Percentiles rank a stretch among this genome's conserved stretches.
Conservation (phyloP, 2,113 vertebrate genomes). For the Aspiorhynchus laticeps region DNA sequence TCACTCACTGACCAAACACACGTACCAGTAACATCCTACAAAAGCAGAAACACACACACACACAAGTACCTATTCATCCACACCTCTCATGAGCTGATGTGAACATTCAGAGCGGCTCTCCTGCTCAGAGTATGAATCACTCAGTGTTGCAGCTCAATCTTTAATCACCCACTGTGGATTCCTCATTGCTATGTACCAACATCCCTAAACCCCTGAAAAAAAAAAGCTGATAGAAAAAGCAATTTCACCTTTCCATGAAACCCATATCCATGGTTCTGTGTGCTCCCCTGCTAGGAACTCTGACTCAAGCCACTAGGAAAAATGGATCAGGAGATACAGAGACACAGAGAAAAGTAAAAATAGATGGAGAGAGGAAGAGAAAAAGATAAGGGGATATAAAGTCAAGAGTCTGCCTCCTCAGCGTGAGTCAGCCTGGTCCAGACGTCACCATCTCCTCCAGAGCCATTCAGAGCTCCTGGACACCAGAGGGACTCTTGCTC, state of each 20-base stretch:
- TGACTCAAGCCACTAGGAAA: background rate
- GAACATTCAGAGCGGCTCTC: conserved; percentile 7
- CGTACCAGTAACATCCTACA: conserved; percentile 10
- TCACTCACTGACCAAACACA: conserved; percentile 27
- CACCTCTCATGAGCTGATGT: conserved; percentile 32
- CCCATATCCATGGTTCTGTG: background rate
- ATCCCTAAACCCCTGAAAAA: conserved; percentile 7
- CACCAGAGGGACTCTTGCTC: background rate
- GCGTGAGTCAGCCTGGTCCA: conserved; percentile 49
- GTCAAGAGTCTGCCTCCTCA: conserved; percentile 45
- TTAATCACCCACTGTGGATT: conserved; percentile 19
- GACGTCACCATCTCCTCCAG: conserved; percentile 55
- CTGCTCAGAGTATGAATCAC: conserved; percentile 25
- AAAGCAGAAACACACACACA: conserved; percentile 7
- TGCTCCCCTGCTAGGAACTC: conserved; percentile 14
- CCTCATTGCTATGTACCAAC: background rate
- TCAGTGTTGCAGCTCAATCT: conserved; percentile 37
- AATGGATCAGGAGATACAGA: conserved; percentile 34
- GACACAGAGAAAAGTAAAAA: conserved; percentile 32
- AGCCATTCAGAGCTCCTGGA: conserved; percentile 40
- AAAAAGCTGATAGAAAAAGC: background rate
- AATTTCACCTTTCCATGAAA: conserved; percentile 16
- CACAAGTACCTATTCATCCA: conserved; percentile 43
- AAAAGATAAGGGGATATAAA: conserved; percentile 48
- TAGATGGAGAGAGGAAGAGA: conserved; percentile 12